Evolutionary conservation across 2,113 vertebrate species (phyloP), one percentile per base, ranked within the genome.

Genomic region (Smithornis capensis): DNA sequence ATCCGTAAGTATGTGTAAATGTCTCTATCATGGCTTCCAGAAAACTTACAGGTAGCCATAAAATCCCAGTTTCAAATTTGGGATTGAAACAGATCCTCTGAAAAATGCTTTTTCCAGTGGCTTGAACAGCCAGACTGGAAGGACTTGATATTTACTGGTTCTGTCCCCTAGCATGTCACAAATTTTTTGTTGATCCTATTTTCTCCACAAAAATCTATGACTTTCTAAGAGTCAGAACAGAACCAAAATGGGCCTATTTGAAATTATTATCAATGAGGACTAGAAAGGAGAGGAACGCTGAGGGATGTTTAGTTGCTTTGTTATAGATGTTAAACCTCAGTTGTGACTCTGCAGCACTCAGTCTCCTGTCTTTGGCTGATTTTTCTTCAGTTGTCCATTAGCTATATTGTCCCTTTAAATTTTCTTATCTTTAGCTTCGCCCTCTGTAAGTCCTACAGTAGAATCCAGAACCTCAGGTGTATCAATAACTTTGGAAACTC

Each of bases 111-210:
- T 42, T 78, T 75, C 33, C n/a, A 37, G 14, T 44, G 4, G 15
- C 67, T 84, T 89, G 29, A 71, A 81, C 84, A 63, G 5, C 21
- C 67, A 59, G 4, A 59, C 19, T 59, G 35, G 12, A 81, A 63
- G 8, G 69, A 83, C 59, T 42, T 15, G 1, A 4, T 38, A 70
- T 84, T 29, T 89, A 2, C 16, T 68, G 6, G 10, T 50, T 63
- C 47, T 71, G 6, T 19, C 9, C 17, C 6, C 3, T 22, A 47
- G 4, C 8, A 67, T 60, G 78, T 67, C 2, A 1, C 0, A 3
- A 15, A 2, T 19, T n/a, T 77, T 47, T 74, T 77, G 2, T 18
- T 69, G 10, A 49, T 4, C 6, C 1, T 49, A 19, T 83, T 73
- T 87, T 49, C 19, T 37, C 24, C 47, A 7, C 4, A 70, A 64